phyloP scores from a whole-genome alignment of 2,888 invertebrate genomes.

The Melangyna quadrimaculata region DNA sequence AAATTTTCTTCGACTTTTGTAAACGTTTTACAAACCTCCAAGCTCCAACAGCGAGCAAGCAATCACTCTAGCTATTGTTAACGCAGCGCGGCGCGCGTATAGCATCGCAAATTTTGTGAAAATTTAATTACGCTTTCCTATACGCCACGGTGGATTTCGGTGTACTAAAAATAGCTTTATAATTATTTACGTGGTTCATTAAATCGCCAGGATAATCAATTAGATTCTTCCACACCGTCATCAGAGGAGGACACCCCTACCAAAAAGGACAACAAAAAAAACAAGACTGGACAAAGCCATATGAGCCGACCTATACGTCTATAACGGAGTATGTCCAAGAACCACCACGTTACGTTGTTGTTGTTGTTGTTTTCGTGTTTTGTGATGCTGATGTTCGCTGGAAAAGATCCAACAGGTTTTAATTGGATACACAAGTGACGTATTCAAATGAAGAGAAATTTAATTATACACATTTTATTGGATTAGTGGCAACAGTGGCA shows the following conservation, averaged over 20 bases:
- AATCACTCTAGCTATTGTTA: conserved; percentile 47
- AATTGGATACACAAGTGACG: conserved; percentile 76
- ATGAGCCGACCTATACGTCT: conserved; percentile 14
- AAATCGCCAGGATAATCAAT: conserved; percentile 71
- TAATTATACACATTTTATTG: conserved; percentile 81
- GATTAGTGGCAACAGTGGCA: conserved; percentile 76
- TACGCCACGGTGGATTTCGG: background rate
- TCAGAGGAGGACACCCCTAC: background rate
- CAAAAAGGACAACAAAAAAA: background rate
- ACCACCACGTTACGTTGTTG: background rate
- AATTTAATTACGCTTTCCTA: conserved; percentile 57
- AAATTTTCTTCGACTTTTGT: background rate
- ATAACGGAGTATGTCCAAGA: conserved; percentile 10
- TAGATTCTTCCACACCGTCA: conserved; percentile 41
- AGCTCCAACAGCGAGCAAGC: background rate
- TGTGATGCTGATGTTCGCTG: background rate
- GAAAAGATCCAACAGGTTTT: conserved; percentile 70
- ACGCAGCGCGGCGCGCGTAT: background rate
- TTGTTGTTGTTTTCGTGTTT: conserved; percentile 23
- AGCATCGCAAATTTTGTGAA: conserved; percentile 56
- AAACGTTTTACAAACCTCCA: background rate
- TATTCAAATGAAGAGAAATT: conserved; percentile 81
- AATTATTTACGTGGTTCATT: conserved; percentile 72
- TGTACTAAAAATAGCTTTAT: conserved; percentile 66
- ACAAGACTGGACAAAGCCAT: conserved; percentile 11